A percentile compares a stretch with the other conserved stretches of the same genome.
Conservation (phyloP, 2,888 invertebrate genomes). For the Bembecia ichneumoniformis region DNA sequence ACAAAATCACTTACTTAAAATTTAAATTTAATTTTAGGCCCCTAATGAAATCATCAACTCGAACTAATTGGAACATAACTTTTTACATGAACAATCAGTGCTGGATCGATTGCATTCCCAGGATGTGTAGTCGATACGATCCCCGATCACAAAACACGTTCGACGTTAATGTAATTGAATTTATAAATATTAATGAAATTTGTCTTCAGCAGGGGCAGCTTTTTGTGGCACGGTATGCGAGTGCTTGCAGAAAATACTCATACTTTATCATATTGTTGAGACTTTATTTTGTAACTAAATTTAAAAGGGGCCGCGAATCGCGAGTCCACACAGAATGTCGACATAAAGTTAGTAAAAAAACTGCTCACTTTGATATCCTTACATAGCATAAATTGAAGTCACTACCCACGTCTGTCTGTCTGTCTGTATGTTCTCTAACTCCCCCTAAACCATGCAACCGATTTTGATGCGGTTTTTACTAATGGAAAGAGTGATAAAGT, state of each 20-base stretch:
- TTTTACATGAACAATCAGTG: slow-evolving; percentile 22
- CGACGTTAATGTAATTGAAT: slow-evolving; percentile 40
- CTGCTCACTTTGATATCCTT: too few relatives aligned
- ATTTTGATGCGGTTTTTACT: too few relatives aligned
- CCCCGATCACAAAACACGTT: slow-evolving; percentile 31
- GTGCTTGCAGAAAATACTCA: not conserved
- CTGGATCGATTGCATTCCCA: slow-evolving; percentile 35
- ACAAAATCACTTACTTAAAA: too few relatives aligned
- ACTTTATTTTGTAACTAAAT: not conserved
- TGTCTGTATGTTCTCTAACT: too few relatives aligned
- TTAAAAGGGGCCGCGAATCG: too few relatives aligned
- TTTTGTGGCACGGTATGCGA: not conserved
- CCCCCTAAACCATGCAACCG: too few relatives aligned
- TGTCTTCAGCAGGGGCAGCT: not conserved
- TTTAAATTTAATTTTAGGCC: not conserved
- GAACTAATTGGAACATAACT: slow-evolving; percentile 3
- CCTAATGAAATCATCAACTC: not conserved
- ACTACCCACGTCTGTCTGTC: too few relatives aligned
- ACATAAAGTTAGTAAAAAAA: too few relatives aligned
- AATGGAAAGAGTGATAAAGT: too few relatives aligned
- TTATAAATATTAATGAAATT: slow-evolving; percentile 38
- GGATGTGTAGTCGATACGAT: slow-evolving; percentile 28
- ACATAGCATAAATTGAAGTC: too few relatives aligned
- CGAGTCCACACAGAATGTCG: too few relatives aligned
- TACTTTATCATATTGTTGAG: not conserved